Evolutionary conservation across 2,797 vertebrate species (phyloP).

Genomic region (Cryptoprocta ferox): DNA sequence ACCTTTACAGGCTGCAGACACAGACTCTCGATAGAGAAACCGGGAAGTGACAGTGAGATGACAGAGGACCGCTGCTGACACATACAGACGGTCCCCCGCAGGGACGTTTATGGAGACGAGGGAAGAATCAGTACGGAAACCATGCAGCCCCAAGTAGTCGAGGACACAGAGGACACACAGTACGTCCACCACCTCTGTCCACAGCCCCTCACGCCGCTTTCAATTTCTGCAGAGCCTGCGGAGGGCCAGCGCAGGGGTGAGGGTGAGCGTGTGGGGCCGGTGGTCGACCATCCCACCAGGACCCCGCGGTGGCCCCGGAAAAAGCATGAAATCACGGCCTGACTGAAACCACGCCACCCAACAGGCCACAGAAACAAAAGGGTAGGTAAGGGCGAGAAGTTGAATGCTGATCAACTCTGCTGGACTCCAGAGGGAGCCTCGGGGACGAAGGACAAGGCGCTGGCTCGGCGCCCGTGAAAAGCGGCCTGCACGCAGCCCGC

Average conservation of each 20-base stretch:
- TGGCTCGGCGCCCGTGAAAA: background rate
- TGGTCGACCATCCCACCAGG: background rate
- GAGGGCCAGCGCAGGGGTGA: background rate
- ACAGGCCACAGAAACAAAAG: background rate
- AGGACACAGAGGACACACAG: background rate
- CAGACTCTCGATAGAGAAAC: too few relatives aligned
- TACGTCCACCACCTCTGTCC: background rate
- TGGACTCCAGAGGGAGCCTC: background rate
- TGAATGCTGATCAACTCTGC: too few relatives aligned
- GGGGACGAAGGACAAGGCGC: background rate
- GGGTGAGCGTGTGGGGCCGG: accelerated
- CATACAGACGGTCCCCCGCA: background rate
- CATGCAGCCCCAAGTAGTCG: accelerated
- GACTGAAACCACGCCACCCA: background rate
- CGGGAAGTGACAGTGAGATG: too few relatives aligned
- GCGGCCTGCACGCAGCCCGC: accelerated
- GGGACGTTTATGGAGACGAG: background rate
- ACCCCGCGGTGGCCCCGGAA: background rate
- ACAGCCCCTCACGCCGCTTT: background rate
- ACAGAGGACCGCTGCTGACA: too few relatives aligned
- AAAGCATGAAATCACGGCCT: background rate
- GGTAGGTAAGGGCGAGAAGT: background rate
- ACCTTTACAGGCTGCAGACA: too few relatives aligned
- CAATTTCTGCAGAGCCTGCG: background rate
- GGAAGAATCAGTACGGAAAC: background rate